A percentile compares a stretch with the other conserved stretches of the same genome.
Conservation (phyloP, 2,113 vertebrate genomes). For the Syngnathus scovelli region DNA sequence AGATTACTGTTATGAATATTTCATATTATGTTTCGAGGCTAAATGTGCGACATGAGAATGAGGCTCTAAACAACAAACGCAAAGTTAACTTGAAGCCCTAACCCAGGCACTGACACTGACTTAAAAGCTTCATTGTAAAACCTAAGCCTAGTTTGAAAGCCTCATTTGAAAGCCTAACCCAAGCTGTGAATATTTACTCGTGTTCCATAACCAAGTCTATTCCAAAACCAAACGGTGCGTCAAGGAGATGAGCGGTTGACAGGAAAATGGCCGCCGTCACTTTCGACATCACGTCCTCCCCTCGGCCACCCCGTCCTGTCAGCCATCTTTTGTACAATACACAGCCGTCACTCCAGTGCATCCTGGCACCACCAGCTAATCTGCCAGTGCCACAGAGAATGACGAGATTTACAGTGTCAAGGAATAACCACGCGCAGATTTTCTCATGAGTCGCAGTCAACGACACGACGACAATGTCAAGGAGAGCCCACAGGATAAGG, state of each 20-base stretch:
- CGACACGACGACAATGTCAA: constrained; percentile 12
- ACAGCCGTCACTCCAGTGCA: constrained; percentile 27
- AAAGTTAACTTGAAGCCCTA: neutral
- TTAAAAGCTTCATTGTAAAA: neutral
- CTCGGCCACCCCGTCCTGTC: neutral
- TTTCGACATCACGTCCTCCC: constrained; percentile 10
- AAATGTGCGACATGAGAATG: neutral
- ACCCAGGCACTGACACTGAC: no score
- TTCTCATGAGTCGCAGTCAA: constrained; percentile 22
- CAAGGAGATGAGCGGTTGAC: constrained; percentile 1
- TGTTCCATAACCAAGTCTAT: constrained; percentile 13
- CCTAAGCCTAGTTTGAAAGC: neutral
- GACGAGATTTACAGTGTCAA: constrained; percentile 32
- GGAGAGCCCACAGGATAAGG: neutral
- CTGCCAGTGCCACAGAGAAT: constrained; percentile 32
- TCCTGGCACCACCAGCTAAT: constrained; percentile 23
- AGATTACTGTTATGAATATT: constrained; percentile 8
- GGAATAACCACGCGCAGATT: constrained; percentile 26
- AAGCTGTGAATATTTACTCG: neutral
- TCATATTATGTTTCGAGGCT: constrained; percentile 17
- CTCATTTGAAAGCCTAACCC: neutral
- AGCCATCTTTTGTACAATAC: constrained; percentile 34
- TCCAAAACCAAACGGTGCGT: constrained; percentile 20
- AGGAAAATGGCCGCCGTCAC: constrained; percentile 16
- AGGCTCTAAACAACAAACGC: neutral